Evolutionary conservation across 2,888 invertebrate species (phyloP), one percentile per base, ranked within the genome.

Genomic region (Tridacna crocea): DNA sequence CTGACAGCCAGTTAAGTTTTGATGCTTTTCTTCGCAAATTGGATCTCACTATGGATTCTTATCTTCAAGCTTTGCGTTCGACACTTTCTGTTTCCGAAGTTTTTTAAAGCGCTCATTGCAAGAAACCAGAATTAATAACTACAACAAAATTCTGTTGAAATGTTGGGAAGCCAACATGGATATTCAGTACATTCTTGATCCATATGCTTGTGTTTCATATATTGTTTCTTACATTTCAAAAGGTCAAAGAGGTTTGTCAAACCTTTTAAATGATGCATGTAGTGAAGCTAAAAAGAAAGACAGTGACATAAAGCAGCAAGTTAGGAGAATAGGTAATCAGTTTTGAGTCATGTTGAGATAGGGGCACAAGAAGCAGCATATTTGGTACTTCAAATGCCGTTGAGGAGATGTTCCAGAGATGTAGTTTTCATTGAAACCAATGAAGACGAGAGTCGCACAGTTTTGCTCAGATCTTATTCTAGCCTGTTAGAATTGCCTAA

Each of bases 331-430:
- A 63, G 85, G 85, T n/a, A 87, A 88, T 74, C 70, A 83, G 68
- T 88, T 85, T 84, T 87, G 19, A 78, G 73, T 15, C 70, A 73
- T 79, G 81, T 84, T 51, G 84, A 87, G 73, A 77, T 86, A 22
- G 79, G 80, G 58, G 85, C 85, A n/a, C 88, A 87, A 65, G 85
- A 88, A 72, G 87, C 87, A 17, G 82, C 63, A 11, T 87, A 86
- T 77, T 55, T 87, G 15, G 74, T 87, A 3, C 73, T 88, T 0
- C 88, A 87, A 73, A 79, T 85, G 79, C 84, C 86, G 26, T 27
- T 87, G 15, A 24, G 83, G 46, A 87, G 75, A 70, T 60, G 60
- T 60, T 79, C 83, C n/a, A 75, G 84, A 47, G 73, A 81, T 36
- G 82, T 86, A 60, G 58, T 81, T 11, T 88, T 76, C 51, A 70